Evolutionary conservation across 2,797 vertebrate genomes (phyloP).

Genomic region (Cossypha polioptera): DNA sequence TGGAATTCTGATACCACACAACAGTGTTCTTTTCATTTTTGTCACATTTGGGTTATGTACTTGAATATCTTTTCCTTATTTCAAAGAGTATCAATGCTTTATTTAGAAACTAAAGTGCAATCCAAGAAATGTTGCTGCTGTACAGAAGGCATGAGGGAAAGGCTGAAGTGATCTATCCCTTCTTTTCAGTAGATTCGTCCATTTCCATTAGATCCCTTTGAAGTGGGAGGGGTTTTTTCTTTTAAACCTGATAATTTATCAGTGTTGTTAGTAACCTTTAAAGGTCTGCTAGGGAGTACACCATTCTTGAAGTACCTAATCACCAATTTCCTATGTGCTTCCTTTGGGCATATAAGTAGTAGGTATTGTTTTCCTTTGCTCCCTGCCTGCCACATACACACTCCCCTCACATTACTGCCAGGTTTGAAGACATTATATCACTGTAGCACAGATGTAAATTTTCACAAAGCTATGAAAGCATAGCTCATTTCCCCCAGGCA

Average conservation of each 20-base stretch:
- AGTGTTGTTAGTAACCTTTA: background rate
- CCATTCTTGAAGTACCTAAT: background rate
- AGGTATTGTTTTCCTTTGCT: background rate
- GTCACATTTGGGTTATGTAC: background rate
- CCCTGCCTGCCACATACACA: background rate
- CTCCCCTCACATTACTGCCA: background rate
- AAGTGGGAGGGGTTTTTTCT: background rate
- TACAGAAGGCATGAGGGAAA: background rate
- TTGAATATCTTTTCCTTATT: background rate
- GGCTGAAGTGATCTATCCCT: background rate
- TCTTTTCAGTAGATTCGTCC: background rate
- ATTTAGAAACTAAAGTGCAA: background rate
- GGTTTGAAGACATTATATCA: conserved; percentile 4
- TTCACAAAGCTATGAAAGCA: conserved; percentile 22
- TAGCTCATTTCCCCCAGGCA: conserved; percentile 34
- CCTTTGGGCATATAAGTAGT: background rate
- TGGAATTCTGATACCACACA: background rate
- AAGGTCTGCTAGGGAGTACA: background rate
- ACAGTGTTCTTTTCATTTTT: background rate
- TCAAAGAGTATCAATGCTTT: background rate
- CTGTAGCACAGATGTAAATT: conserved; percentile 42
- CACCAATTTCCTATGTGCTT: background rate
- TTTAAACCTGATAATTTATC: background rate
- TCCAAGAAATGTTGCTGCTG: background rate
- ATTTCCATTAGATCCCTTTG: background rate